A percentile compares a stretch with the other conserved stretches of the same genome.
Conservation (phyloP, 2,888 invertebrate species). For the Caenorhabditis japonica region DNA sequence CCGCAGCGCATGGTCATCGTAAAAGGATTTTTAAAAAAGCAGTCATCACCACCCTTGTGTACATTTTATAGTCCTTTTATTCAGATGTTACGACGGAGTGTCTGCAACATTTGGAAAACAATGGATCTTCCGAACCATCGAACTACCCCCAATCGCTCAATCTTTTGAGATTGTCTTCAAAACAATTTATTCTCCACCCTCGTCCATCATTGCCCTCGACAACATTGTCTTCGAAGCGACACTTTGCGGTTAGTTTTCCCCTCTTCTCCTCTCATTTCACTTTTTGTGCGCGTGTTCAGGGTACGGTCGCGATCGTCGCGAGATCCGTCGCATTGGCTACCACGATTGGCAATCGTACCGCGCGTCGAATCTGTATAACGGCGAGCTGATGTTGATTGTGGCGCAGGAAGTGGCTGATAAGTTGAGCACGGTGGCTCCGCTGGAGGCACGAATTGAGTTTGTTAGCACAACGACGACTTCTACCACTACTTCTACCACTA, state of each 20-base stretch:
- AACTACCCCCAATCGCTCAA: conserved; percentile 72
- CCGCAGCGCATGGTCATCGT: too few species aligned
- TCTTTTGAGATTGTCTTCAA: conserved; percentile 73
- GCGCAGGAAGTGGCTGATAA: conserved; percentile 58
- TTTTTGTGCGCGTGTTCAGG: conserved; percentile 14
- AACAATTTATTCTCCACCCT: conserved; percentile 67
- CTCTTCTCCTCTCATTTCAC: neutral
- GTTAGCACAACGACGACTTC: conserved; percentile 11
- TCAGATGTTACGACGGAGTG: conserved; percentile 71
- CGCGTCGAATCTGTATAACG: conserved; percentile 54
- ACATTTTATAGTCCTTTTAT: conserved; percentile 1
- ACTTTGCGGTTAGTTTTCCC: conserved; percentile 68
- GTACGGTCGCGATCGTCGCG: conserved; percentile 46
- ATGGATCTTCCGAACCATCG: conserved; percentile 70
- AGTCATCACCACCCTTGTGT: too few species aligned
- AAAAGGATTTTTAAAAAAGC: too few species aligned
- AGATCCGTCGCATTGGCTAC: conserved; percentile 57
- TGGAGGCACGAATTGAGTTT: conserved; percentile 7
- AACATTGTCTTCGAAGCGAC: conserved; percentile 71
- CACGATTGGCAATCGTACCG: conserved; percentile 60
- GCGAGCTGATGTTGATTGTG: conserved; percentile 66
- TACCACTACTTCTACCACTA: conserved; percentile 31
- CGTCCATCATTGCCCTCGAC: conserved; percentile 72
- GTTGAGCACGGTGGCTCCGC: conserved; percentile 17
- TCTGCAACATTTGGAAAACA: conserved; percentile 69